phyloP scores from a whole-genome alignment of 2,113 vertebrate genomes.

The Sturnus vulgaris region DNA sequence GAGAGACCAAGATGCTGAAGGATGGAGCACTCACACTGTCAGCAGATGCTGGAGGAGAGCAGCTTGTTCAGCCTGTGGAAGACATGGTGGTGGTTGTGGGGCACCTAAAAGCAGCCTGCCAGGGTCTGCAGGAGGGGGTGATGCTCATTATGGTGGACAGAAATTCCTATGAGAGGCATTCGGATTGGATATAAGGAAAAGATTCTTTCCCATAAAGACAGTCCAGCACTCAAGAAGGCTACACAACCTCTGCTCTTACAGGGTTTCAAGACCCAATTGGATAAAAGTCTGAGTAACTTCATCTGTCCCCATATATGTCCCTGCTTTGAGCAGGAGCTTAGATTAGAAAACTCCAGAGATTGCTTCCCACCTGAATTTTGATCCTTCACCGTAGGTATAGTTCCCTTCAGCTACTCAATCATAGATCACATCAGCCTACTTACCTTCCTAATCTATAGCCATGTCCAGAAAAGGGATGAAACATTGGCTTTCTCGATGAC shows the following conservation, averaged over 20 bases:
- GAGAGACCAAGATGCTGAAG: background rate
- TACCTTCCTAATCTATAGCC: conserved; percentile 94
- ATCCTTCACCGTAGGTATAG: background rate
- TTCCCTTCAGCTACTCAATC: background rate
- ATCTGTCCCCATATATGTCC: background rate
- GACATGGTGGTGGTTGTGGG: rapidly evolving
- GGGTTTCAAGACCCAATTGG: background rate
- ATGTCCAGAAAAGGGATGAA: conserved; percentile 89
- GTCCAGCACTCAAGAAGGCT: background rate
- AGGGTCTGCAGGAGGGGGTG: background rate
- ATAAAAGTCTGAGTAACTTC: background rate
- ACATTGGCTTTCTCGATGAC: conserved; percentile 78
- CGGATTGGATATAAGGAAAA: background rate
- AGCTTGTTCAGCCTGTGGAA: background rate
- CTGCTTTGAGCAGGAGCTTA: background rate
- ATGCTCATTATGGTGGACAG: background rate
- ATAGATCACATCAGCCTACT: background rate
- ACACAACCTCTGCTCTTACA: background rate
- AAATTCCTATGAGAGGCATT: background rate
- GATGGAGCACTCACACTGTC: background rate
- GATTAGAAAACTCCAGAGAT: background rate
- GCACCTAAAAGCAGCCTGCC: background rate
- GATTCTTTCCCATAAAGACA: background rate
- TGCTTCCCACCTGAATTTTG: background rate
- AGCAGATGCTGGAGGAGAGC: background rate